phyloP scores from a whole-genome alignment of 2,888 invertebrate genomes.

The Panzeria rudis region DNA sequence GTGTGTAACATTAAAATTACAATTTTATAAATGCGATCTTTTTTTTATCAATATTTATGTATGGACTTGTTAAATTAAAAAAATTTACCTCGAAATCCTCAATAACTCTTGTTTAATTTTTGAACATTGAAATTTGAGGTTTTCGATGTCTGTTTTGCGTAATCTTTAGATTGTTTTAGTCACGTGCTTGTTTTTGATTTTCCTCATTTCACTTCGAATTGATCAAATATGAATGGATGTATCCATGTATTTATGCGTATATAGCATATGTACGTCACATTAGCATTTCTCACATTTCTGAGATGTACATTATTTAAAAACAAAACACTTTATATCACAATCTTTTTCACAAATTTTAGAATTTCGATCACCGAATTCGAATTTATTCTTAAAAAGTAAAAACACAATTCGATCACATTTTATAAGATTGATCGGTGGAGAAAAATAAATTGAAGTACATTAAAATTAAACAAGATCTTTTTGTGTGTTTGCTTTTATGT shows the following conservation, averaged over 20 bases:
- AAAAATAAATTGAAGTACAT: conserved; percentile 19
- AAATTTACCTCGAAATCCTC: conserved; percentile 51
- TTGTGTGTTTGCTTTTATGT: conserved; percentile 26
- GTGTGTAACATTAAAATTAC: neutral
- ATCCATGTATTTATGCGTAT: neutral
- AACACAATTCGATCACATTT: conserved; percentile 31
- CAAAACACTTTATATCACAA: conserved; percentile 24
- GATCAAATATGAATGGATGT: conserved; percentile 47
- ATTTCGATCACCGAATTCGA: conserved; percentile 13
- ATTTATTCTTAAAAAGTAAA: conserved; percentile 18
- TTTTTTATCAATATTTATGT: conserved; percentile 6
- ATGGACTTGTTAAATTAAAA: conserved; percentile 41
- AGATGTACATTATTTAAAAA: neutral
- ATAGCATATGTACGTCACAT: neutral
- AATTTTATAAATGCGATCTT: conserved; percentile 1
- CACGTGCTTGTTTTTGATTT: conserved; percentile 76
- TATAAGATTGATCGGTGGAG: conserved; percentile 29
- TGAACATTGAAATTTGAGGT: conserved; percentile 54
- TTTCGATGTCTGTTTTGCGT: conserved; percentile 69
- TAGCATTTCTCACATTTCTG: neutral
- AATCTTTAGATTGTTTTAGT: conserved; percentile 75
- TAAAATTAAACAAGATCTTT: conserved; percentile 53
- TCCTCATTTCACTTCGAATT: conserved; percentile 39
- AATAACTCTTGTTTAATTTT: conserved; percentile 52
- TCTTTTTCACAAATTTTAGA: conserved; percentile 14